Evolutionary conservation across 2,888 invertebrate species (phyloP).

Genomic region (Dynastes tityus): DNA sequence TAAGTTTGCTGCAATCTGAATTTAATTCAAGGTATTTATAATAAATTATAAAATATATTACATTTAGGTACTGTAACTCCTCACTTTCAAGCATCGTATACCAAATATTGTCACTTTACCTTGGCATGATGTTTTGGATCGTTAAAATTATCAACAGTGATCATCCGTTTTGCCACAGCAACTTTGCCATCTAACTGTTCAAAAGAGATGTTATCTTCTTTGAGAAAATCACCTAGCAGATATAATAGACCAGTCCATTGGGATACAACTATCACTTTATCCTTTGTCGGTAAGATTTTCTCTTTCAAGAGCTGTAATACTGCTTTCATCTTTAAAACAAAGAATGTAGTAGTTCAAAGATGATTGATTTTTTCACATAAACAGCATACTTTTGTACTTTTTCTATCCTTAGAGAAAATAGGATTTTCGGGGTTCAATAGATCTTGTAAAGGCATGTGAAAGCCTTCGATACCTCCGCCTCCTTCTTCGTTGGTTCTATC

Average conservation of each 20-base stretch:
- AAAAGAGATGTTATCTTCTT: slow-evolving; percentile 71
- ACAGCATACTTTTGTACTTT: slow-evolving; percentile 77
- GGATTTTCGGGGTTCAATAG: slow-evolving; percentile 81
- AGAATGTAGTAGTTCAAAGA: slow-evolving; percentile 26
- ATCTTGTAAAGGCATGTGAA: slow-evolving; percentile 74
- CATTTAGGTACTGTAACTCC: no score
- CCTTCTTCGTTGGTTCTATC: slow-evolving; percentile 60
- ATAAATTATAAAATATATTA: no score
- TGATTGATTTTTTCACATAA: background rate
- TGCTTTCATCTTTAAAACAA: slow-evolving; percentile 71
- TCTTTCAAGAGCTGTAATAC: slow-evolving; percentile 75
- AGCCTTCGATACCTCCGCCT: slow-evolving; percentile 63
- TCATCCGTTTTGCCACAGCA: slow-evolving; percentile 80
- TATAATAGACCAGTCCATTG: slow-evolving; percentile 92
- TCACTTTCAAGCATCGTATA: no score
- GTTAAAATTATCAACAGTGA: slow-evolving; percentile 83
- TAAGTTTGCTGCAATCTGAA: no score
- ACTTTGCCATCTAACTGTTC: slow-evolving; percentile 85
- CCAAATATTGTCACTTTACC: slow-evolving; percentile 65
- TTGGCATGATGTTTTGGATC: slow-evolving; percentile 73
- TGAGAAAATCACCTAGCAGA: slow-evolving; percentile 80
- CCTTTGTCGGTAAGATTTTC: slow-evolving; percentile 72
- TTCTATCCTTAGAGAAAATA: slow-evolving; percentile 75
- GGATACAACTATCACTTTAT: slow-evolving; percentile 90
- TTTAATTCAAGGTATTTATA: no score